A percentile compares a stretch with the other conserved stretches of the same genome.
phyloP scores from a whole-genome alignment of 2,888 invertebrate species.

The Micoletzkya japonica region DNA sequence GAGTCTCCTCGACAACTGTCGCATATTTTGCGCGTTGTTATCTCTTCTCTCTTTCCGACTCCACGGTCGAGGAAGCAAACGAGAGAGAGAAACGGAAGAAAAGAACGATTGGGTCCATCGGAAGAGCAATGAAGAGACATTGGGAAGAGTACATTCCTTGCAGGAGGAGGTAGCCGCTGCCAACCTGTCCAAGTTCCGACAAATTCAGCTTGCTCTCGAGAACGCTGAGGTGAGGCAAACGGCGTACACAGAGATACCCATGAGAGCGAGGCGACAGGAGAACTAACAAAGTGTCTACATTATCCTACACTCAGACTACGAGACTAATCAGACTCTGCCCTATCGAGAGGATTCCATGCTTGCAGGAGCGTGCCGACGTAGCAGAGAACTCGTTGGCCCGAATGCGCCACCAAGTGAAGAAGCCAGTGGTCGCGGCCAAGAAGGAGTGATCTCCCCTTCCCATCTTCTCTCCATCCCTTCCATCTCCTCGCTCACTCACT shows the following conservation, averaged over 20 bases:
- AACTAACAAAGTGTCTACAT: no score
- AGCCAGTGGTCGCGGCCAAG: neutral
- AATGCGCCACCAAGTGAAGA: slow-evolving; percentile 57
- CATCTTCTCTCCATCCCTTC: neutral
- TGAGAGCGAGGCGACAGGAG: no score
- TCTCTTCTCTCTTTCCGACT: slow-evolving; percentile 1
- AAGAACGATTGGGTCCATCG: slow-evolving; percentile 5
- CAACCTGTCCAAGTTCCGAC: slow-evolving; percentile 90
- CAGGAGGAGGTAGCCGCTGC: slow-evolving; percentile 89
- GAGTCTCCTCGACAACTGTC: slow-evolving; percentile 20
- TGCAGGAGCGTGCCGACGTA: slow-evolving; percentile 66
- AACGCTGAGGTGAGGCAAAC: slow-evolving; percentile 64
- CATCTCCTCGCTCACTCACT: neutral
- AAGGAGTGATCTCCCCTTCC: neutral
- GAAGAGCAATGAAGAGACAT: neutral
- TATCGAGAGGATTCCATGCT: neutral
- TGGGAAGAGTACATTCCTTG: slow-evolving; percentile 29
- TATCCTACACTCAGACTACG: neutral
- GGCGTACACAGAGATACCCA: no score
- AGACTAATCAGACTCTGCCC: neutral
- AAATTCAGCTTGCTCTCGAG: slow-evolving; percentile 74
- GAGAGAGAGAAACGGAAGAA: neutral
- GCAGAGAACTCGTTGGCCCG: slow-evolving; percentile 67
- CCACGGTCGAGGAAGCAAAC: neutral
- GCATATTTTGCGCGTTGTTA: neutral